Base-by-base conservation (phyloP, 2,113 vertebrate genomes). In the Nothocercus julius region DNA sequence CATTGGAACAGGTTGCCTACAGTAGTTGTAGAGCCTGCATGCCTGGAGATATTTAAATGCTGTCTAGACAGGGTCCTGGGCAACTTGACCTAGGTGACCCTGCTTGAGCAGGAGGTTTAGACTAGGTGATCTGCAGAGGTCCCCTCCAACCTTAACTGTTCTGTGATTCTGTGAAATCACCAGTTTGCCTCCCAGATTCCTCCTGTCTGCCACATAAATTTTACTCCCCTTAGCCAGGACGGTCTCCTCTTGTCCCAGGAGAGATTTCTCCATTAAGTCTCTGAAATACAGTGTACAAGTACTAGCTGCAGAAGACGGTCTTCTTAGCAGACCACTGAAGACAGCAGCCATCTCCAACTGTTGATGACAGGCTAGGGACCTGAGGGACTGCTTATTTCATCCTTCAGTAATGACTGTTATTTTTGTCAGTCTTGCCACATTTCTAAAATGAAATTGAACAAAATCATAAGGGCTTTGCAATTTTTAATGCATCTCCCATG, bases 201-300 rank as follows among this genome's bases (percentile, higher is more conserved):
- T 85, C 59, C 66, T 82, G 20, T 7, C 53, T 40, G 32, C 27
- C n/a, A 61, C 13, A 38, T 2, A 66, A 70, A 70, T 49, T 24
- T 12, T 20, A 20, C 9, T 40, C 0, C 0, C 9, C 36, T 45
- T 73, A 12, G 7, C 27, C 34, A 5, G 10, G 21, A 88, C 53
- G 8, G 3, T 72, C 21, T 88, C 30, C 34, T 44, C 18, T 77
- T 62, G 34, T 40, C 63, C 34, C 40, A 58, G 30, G 21, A 72
- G 32, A 54, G 13, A 40, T 45, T 32, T 62, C 21, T 53, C 17
- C 42, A 66, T 11, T 44, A 76, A 76, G 64, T 9, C 24, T 69
- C 49, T 70, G 62, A 75, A 83, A 61, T 7, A 24, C 42, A 36
- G 5, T 2, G 5, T 72, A 19, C 18, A 49, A 9, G 9, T 61